Base-by-base conservation (phyloP, 2,888 invertebrate species). In the Caenorhabditis sp. region DNA sequence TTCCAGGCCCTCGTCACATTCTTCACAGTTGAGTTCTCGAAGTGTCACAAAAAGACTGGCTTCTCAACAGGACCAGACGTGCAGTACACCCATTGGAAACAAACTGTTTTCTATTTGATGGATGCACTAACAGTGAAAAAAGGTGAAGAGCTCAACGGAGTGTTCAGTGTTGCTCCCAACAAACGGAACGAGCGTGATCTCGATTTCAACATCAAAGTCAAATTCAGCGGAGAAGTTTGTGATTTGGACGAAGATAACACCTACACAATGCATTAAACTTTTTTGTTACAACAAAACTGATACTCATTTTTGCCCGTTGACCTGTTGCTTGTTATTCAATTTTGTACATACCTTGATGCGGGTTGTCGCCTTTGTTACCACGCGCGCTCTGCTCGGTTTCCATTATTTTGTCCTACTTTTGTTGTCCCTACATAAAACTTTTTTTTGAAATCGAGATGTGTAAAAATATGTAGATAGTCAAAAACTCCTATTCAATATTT, bases 61-160 rank as follows among this genome's bases (percentile, higher is more conserved):
- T 99, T 99, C 90, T 97, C 96, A 86, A 99, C 99, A 71, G 90
- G 91, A 89, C 99, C 99, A 0, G 97, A 97, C 88, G 93, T 95
- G 0, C 94, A 94, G 36, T 97, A 99, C 90, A 99, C 99, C 24
- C 99, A 99, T 89, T 99, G 99, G 99, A 99, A 99, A 89, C 96
- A 97, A 89, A 94, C 93, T 8, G 97, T 99, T 61, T 99, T 99
- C 90, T 99, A 99, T 89, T 93, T 97, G 84, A 94, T 95, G 88
- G 95, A 97, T 84, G 95, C 95, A 87, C 92, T 99, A 91, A 99
- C 99, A 1, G 95, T 95, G 43, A 97, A 97, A 89, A 94, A 95
- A 86, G 90, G 89, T 65, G 99, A 99, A 89, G 95, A 95, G 69
- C 82, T 82, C 19, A 69, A 91, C 62, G 99, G 99, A 27, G 92